Evolutionary conservation across 2,113 vertebrate genomes (phyloP).

Genomic region (Heliornis fulica): DNA sequence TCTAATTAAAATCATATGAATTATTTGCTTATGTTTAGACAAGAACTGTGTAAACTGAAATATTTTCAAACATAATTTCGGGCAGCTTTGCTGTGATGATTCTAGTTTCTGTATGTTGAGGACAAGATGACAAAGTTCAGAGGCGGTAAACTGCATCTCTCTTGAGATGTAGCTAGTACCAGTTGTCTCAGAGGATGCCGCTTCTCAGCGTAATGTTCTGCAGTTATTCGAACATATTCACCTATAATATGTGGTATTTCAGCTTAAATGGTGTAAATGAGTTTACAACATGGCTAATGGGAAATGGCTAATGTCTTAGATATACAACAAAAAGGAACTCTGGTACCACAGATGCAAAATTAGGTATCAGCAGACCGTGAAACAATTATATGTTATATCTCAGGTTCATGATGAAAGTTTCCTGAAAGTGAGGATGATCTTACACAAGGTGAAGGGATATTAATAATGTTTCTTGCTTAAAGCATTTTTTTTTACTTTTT

Average conservation of each 20-base stretch:
- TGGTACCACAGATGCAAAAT: background rate
- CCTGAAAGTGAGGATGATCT: background rate
- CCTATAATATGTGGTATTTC: background rate
- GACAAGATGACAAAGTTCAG: background rate
- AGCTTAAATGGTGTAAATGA: slow-evolving; percentile 14
- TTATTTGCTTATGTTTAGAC: background rate
- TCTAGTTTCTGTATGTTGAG: background rate
- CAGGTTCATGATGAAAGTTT: background rate
- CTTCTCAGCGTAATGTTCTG: background rate
- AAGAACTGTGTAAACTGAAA: background rate
- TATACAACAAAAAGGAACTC: background rate
- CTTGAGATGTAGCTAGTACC: background rate
- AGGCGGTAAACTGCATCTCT: background rate
- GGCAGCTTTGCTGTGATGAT: background rate
- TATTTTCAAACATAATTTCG: background rate
- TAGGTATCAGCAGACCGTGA: background rate
- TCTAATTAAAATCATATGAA: slow-evolving; percentile 3
- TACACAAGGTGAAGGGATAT: background rate
- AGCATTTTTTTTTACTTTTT: background rate
- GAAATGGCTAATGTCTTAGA: background rate
- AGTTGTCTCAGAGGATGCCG: fast-evolving
- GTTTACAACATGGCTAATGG: background rate
- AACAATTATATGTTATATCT: background rate
- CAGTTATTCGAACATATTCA: background rate
- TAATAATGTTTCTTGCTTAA: background rate